Base-by-base conservation (phyloP, 2,888 invertebrate species). In the Epinotia nisella region DNA sequence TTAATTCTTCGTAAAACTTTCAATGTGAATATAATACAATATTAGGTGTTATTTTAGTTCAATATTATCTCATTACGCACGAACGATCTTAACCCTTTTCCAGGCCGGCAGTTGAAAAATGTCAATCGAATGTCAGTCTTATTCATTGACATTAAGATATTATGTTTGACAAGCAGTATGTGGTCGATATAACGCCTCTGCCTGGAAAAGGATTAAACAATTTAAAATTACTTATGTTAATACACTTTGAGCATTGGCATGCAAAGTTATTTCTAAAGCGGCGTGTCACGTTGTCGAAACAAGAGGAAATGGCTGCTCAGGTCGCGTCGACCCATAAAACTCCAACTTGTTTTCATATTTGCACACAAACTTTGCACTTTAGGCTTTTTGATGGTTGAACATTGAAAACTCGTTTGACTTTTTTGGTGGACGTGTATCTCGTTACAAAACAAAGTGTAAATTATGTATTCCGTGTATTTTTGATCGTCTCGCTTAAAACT, bases 331-430 rank as follows among this genome's bases (percentile, higher is more conserved):
- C 13, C 55, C 56, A 39, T 49, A 39, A 56, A 72, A 62, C 49
- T 68, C 56, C 35, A 68, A 67, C 67, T 68, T 68, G 67, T 72
- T 66, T 60, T 60, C 41, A 61, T 60, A 53, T 64, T 41, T 66
- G 59, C 71, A 59, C 68, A 58, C n/a, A 67, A 55, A 67, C 66
- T 71, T 66, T 13, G 19, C 39, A 55, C n/a, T 56, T 60, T 56
- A n/a, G 55, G 41, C 24, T 56, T 56, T 65, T 51, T 55, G 19
- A 66, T 45, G 51, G 58, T 49, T 29, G n/a, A 59, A 53, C 41
- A 49, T 49, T 56, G 67, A 72, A 72, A 72, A 72, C 56, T 61
- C 29, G 61, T 67, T 66, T 55, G 60, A 71, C 24, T 71, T 71
- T 70, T 71, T 55, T 15, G 21, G 13, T 41, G 53, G 53, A 21